These are phyloP conservation scores for Rhea americana DNA, from an alignment of 2,113 vertebrate species.

Conservation along the genomic window DNA sequence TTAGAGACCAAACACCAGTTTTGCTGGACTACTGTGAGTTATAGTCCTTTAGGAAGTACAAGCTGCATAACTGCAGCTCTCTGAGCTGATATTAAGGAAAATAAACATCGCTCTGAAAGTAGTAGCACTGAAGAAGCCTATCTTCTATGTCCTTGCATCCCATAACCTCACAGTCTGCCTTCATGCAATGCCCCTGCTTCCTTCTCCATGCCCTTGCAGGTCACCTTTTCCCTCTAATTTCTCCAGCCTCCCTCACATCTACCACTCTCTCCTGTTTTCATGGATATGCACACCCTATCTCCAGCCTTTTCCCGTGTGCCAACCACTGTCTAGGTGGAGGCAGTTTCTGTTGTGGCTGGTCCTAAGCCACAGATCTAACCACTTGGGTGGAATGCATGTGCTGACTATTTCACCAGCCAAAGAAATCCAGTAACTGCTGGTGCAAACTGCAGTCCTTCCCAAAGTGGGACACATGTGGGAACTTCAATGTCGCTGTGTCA, in stretches of 20 bases:
- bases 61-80: background rate
- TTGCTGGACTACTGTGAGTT: background rate
- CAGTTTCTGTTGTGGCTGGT: background rate
- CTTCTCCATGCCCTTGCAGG: background rate
- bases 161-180: background rate
- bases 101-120: background rate
- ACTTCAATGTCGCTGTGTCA: background rate
- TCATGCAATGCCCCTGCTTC: background rate
- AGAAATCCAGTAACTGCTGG: background rate
- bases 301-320: background rate
- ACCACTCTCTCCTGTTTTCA: background rate
- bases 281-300: background rate
- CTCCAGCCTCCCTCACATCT: background rate
- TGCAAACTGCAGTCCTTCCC: background rate
- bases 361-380: background rate
- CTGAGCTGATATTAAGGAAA: conserved; percentile 1
- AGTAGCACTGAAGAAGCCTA: background rate
- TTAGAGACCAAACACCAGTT: background rate
- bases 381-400: background rate
- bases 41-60: background rate
- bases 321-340: rapidly evolving
- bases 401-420: rapidly evolving
- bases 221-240: background rate
- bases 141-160: background rate
- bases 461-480: background rate